These are phyloP conservation scores for Eurystomus glaucurus DNA, from an alignment of 2,797 vertebrate species.

Conservation along the genomic window DNA sequence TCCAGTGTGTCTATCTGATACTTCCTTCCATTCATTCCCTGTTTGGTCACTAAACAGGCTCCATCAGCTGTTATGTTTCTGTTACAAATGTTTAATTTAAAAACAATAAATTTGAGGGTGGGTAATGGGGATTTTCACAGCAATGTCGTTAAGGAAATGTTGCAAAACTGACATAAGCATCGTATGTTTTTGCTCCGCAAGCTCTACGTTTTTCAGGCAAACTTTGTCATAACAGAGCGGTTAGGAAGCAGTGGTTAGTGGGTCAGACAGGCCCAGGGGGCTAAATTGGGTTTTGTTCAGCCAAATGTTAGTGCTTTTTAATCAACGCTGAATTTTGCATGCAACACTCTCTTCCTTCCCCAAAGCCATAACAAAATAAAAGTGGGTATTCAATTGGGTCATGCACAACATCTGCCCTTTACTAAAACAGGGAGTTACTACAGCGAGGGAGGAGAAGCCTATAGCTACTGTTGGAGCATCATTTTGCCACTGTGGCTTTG, in stretches of 20 bases:
- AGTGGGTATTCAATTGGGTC: slow-evolving; percentile 20
- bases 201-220: slow-evolving; percentile 25
- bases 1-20: neutral
- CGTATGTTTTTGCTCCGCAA: neutral
- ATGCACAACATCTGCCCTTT: slow-evolving; percentile 25
- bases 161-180: neutral
- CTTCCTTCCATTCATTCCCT: neutral
- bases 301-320: slow-evolving; percentile 62
- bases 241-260: slow-evolving; percentile 37
- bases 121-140: neutral
- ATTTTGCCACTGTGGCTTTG: neutral
- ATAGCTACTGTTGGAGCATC: neutral
- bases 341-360: slow-evolving; percentile 31
- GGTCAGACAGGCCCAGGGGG: slow-evolving; percentile 66
- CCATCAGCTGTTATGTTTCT: neutral
- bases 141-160: neutral
- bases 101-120: neutral
- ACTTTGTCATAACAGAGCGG: slow-evolving; percentile 32
- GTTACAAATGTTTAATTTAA: neutral
- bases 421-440: neutral
- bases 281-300: neutral
- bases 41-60: neutral
- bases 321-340: neutral
- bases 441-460: neutral
- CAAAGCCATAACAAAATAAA: slow-evolving; percentile 54